phyloP scores from a whole-genome alignment of 1,140 invertebrate species.

The Trigoniulus corallinus region DNA sequence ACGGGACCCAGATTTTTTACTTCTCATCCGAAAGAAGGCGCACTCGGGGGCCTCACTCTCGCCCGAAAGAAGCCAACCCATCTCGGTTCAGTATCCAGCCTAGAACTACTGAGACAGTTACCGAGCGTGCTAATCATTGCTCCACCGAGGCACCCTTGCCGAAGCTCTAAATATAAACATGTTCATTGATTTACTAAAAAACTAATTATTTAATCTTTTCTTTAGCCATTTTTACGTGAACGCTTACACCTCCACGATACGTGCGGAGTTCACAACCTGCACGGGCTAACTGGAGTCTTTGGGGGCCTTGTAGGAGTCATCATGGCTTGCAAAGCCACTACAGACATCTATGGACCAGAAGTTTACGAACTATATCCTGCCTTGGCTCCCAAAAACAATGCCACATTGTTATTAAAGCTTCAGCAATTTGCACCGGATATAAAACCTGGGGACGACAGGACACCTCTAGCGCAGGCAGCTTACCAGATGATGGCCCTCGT shows the following conservation, averaged over 20 bases:
- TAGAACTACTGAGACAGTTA: too few species aligned
- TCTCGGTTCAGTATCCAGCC: too few species aligned
- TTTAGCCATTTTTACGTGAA: slow-evolving; percentile 49
- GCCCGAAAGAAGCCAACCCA: too few species aligned
- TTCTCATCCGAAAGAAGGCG: too few species aligned
- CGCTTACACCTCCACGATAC: slow-evolving; percentile 68
- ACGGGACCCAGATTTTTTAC: too few species aligned
- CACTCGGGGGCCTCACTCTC: too few species aligned
- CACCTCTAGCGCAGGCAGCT: slow-evolving; percentile 46
- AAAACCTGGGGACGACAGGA: slow-evolving; percentile 37
- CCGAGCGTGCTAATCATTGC: too few species aligned
- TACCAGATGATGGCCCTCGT: slow-evolving; percentile 57
- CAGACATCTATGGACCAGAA: slow-evolving; percentile 30
- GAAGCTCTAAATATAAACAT: too few species aligned
- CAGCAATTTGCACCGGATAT: slow-evolving; percentile 16
- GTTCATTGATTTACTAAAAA: too few species aligned
- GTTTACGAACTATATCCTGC: slow-evolving; percentile 34
- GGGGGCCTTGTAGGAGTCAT: slow-evolving; percentile 61
- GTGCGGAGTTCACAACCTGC: slow-evolving; percentile 88
- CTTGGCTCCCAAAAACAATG: slow-evolving; percentile 26
- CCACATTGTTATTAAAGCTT: slow-evolving; percentile 19
- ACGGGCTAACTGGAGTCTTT: slow-evolving; percentile 83
- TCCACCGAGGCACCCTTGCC: too few species aligned
- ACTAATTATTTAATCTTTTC: slow-evolving; percentile 12
- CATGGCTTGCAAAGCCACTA: slow-evolving; percentile 50